Base-by-base conservation (phyloP, 2,888 invertebrate species). In the Noctuana brunneofusca region DNA sequence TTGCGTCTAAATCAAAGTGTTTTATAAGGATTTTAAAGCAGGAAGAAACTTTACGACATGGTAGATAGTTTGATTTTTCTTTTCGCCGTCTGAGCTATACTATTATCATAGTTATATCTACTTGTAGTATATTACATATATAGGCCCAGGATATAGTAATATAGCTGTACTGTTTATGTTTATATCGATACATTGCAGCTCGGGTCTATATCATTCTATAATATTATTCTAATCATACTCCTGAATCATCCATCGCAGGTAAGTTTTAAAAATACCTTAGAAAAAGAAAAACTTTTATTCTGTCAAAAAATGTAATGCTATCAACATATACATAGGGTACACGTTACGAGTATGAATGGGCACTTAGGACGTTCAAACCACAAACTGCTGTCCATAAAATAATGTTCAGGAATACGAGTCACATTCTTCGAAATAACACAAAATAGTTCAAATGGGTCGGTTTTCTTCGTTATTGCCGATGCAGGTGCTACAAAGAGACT, bases 401-500 rank as follows among this genome's bases (percentile, higher is more conserved):
- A 43, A 43, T 43, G 43, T 43, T 50, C n/a, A 54, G 54, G 22
- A 46, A 57, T 48, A 57, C 27, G 43, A 57, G 48, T 32, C 46
- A 57, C 48, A 48, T 50, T 22, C 16, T 9, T 24, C 32, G 24
- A 35, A 27, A 30, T 16, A 48, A 58, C 30, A 65, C 56, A 58
- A 63, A n/a, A 63, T 63, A 58, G 52, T 41, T 46, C 22, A 55
- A 55, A 64, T 52, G 32, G 54, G 38, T 20, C 18, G 30, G 56
- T 46, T 48, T 46, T 38, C 55, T 50, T 41, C 56, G 60, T 63
- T 65, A 66, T 68, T 62, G 59, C 24, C 57, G 52, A 55, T 69
- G 64, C 67, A 68, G 68, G 68, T 67, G 69, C 55, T 63, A 55
- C 66, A 59, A 68, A 58, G 63, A 57, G 64, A 67, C 64, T 65